Base-by-base conservation (phyloP, 2,797 vertebrate species). In the Anguilla anguilla region DNA sequence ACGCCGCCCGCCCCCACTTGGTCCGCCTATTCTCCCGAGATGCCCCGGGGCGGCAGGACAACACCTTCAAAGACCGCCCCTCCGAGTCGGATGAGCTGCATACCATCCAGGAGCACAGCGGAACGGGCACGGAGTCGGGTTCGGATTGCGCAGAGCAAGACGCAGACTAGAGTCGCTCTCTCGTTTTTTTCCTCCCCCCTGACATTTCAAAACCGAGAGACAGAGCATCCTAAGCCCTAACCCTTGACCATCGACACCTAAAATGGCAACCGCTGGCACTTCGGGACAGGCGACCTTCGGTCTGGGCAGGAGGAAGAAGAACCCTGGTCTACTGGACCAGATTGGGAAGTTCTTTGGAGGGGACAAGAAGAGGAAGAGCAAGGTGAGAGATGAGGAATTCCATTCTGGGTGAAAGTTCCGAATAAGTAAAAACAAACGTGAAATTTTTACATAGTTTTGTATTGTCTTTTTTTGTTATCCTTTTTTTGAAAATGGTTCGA, bases 31-130 rank as follows among this genome's bases (percentile, higher is more conserved):
- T 99, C 96, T 99, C 99, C 97, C 98, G 99, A 97, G 99, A 99
- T 97, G 99, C 99, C 93, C 99, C 99, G 90, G 98, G 98, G 85
- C 96, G 99, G 90, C 97, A 99, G 95, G 99, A 99, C 97, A 99
- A 99, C 98, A 99, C 99, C 98, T 99, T 99, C 98, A 99, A 99
- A 99, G 98, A 99, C 90, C 97, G 99, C 95, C 97, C 99, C 93
- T 99, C 98, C 0, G 98, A 99, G 95, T 99, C 99, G 85, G 99
- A 99, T 91, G 99, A 99, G 96, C 96, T 99, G 91, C 98, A 99
- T 97, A 98, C 98, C 97, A 99, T 99, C 96, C 97, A 96, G 87
- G 99, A 99, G 93, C 97, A 99, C 97, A 96, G 96, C 92, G 95
- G 96, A 95, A 93, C 96, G 90, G 96, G 96, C 92, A 96, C 97